Conservation (phyloP, 2,888 invertebrate species). For the Rotaria magnacalcarata region DNA sequence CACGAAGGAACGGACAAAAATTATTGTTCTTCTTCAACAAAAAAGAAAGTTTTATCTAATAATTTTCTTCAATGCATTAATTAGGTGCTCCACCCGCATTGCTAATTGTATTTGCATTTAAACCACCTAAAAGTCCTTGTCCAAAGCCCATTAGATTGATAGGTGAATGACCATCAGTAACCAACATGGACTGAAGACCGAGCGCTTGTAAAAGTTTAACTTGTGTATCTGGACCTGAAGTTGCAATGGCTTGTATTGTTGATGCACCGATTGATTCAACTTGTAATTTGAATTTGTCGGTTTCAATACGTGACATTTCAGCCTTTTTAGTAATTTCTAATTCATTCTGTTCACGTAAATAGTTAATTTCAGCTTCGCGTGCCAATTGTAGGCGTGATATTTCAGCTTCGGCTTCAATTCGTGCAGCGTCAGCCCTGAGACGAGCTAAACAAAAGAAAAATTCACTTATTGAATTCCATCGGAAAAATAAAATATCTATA, state of each 20-base stretch:
- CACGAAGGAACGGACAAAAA: background rate
- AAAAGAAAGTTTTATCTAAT: background rate
- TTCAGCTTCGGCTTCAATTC: slow-evolving; percentile 62
- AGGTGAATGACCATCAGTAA: slow-evolving; percentile 61
- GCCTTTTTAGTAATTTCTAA: slow-evolving; percentile 53
- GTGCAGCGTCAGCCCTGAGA: slow-evolving; percentile 60
- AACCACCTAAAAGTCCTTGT: slow-evolving; percentile 59
- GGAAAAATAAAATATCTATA: too few relatives aligned
- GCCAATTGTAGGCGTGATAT: slow-evolving; percentile 59
- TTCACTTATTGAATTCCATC: too few relatives aligned
- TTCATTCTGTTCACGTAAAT: slow-evolving; percentile 58
- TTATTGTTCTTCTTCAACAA: background rate
- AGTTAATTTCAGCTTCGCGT: slow-evolving; percentile 60
- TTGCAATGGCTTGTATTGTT: slow-evolving; percentile 52
- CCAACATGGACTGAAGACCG: slow-evolving; percentile 61
- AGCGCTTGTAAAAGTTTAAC: slow-evolving; percentile 59
- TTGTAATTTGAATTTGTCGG: slow-evolving; percentile 59
- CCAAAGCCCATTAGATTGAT: slow-evolving; percentile 62
- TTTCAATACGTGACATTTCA: slow-evolving; percentile 49
- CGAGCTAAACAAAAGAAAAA: slow-evolving; percentile 55
- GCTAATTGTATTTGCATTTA: slow-evolving; percentile 47
- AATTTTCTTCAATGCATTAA: background rate
- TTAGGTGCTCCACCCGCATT: background rate
- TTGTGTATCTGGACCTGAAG: slow-evolving; percentile 36
- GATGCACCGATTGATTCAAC: slow-evolving; percentile 60